phyloP scores from a whole-genome alignment of 2,888 invertebrate species.

The Gasteruption jaculator region DNA sequence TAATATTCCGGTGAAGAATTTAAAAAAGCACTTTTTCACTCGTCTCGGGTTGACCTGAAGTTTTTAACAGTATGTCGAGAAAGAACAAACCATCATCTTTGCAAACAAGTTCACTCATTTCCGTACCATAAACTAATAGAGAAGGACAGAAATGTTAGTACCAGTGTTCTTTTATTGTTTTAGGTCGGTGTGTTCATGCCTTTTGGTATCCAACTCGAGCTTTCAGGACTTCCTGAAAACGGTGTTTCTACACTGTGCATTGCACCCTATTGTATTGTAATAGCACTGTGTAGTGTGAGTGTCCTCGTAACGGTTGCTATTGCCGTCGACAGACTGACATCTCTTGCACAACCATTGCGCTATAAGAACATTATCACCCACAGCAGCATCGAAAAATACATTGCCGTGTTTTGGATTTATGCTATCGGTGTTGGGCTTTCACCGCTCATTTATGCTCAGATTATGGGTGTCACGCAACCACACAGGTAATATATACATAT shows the following conservation, averaged over 20 bases:
- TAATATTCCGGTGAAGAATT: too few species aligned
- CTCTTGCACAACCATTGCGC: constrained; percentile 59
- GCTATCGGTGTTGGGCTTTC: constrained; percentile 57
- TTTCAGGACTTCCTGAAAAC: constrained; percentile 52
- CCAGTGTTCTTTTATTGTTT: too few species aligned
- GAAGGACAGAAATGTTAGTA: too few species aligned
- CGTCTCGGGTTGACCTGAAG: too few species aligned
- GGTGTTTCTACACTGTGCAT: constrained; percentile 54
- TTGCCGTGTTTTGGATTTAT: constrained; percentile 59
- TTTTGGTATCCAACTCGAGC: constrained; percentile 58
- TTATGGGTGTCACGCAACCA: constrained; percentile 38
- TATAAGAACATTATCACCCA: constrained; percentile 64
- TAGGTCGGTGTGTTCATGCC: constrained; percentile 58
- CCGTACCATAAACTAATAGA: too few species aligned
- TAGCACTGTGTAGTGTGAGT: constrained; percentile 59
- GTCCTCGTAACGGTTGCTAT: constrained; percentile 61
- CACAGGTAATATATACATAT: too few species aligned
- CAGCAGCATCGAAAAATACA: constrained; percentile 58
- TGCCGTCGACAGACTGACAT: constrained; percentile 61
- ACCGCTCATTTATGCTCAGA: constrained; percentile 54
- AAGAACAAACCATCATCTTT: too few species aligned
- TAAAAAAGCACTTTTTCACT: too few species aligned
- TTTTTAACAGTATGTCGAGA: too few species aligned
- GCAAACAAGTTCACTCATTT: too few species aligned
- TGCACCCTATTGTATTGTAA: constrained; percentile 58